phyloP scores from a whole-genome alignment of 2,888 invertebrate genomes.

The Eupithecia inturbata region DNA sequence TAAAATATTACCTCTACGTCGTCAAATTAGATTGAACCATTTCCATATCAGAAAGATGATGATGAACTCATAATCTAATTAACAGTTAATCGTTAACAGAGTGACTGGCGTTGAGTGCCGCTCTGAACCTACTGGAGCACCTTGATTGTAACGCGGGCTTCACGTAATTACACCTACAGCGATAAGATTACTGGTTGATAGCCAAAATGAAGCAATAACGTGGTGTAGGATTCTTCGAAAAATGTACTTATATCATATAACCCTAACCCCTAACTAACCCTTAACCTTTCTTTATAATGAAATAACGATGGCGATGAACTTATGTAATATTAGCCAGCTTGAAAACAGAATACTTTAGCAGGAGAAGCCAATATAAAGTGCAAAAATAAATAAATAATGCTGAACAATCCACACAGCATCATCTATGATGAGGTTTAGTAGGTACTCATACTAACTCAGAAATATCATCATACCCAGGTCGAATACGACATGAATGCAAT shows the following conservation, averaged over 20 bases:
- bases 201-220: slow-evolving; percentile 7
- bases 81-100: slow-evolving; percentile 18
- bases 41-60: background rate
- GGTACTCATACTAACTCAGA: too few species aligned
- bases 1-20: background rate
- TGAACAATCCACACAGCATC: too few species aligned
- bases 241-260: background rate
- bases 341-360: background rate
- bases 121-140: slow-evolving; percentile 31
- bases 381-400: background rate
- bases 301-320: background rate
- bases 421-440: too few species aligned
- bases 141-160: slow-evolving; percentile 34
- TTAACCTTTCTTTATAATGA: too few species aligned
- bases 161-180: slow-evolving; percentile 21
- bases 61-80: slow-evolving; percentile 14
- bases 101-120: slow-evolving; percentile 26
- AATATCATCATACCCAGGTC: too few species aligned
- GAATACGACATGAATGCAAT: too few species aligned
- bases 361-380: background rate
- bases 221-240: background rate
- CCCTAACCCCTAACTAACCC: too few species aligned
- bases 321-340: background rate
- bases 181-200: slow-evolving; percentile 30
- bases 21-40: background rate